These are phyloP conservation scores for Nephila pilipes DNA, from an alignment of 1,140 invertebrate species.

Conservation along the genomic window DNA sequence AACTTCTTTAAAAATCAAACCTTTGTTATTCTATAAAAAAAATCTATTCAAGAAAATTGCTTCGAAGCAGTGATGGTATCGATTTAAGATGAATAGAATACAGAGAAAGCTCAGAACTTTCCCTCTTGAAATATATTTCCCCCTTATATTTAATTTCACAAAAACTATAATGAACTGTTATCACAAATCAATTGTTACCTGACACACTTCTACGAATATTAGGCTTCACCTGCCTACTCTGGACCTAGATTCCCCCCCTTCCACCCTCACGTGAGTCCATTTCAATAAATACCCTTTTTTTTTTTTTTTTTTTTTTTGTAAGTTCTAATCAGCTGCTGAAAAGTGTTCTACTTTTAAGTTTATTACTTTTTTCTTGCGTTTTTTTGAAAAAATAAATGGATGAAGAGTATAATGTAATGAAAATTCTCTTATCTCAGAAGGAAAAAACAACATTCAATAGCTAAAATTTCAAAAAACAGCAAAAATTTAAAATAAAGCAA, in stretches of 20 bases:
- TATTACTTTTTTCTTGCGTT: background rate
- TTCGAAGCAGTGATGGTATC: background rate
- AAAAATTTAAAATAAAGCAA: no score
- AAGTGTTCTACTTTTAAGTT: background rate
- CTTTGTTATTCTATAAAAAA: background rate
- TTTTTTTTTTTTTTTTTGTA: no score
- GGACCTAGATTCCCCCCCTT: background rate
- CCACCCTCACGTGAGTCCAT: background rate
- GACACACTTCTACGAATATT: slow-evolving; percentile 44
- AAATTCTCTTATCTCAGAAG: no score
- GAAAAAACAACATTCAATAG: no score
- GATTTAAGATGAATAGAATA: slow-evolving; percentile 13
- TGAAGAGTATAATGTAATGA: no score
- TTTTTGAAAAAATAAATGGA: no score
- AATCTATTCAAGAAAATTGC: background rate
- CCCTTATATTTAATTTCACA: no score
- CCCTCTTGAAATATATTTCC: background rate
- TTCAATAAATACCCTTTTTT: background rate
- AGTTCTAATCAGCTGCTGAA: slow-evolving; percentile 28
- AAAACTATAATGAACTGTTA: background rate
- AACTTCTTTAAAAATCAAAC: background rate
- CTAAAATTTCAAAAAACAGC: no score
- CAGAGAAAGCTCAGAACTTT: background rate
- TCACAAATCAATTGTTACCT: slow-evolving; percentile 46
- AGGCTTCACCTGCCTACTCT: slow-evolving; percentile 15